Conservation (phyloP, 2,797 vertebrate genomes). For the Mormyrus hasselquistii region DNA sequence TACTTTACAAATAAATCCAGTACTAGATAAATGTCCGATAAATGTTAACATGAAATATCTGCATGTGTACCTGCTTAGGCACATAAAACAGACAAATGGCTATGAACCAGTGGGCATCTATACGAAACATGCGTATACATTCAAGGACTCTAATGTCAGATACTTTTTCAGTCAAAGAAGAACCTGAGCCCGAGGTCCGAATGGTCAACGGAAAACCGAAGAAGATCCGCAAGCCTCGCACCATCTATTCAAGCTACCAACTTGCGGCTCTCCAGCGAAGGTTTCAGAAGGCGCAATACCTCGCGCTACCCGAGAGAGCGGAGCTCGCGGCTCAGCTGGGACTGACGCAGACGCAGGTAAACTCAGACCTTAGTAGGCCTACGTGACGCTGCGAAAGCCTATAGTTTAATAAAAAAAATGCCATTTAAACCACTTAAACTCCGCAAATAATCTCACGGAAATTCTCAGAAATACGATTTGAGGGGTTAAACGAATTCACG, state of each 20-base stretch:
- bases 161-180: slow-evolving; percentile 76
- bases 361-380: neutral
- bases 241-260: slow-evolving; percentile 97
- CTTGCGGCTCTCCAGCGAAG: slow-evolving; percentile 90
- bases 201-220: slow-evolving; percentile 99
- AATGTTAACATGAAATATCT: neutral
- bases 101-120: neutral
- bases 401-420: neutral
- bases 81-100: neutral
- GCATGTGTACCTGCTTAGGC: neutral
- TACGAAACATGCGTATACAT: neutral
- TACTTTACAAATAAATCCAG: neutral
- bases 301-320: slow-evolving; percentile 89
- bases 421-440: neutral
- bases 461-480: neutral
- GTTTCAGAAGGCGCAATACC: slow-evolving; percentile 96
- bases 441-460: neutral
- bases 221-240: slow-evolving; percentile 95
- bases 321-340: slow-evolving; percentile 92
- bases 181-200: slow-evolving; percentile 90
- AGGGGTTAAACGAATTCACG: neutral
- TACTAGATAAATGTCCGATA: neutral
- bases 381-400: neutral
- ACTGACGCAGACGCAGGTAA: slow-evolving; percentile 92
- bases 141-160: neutral